Conservation (phyloP, 2,797 vertebrate species). For the Artibeus jamaicensis region DNA sequence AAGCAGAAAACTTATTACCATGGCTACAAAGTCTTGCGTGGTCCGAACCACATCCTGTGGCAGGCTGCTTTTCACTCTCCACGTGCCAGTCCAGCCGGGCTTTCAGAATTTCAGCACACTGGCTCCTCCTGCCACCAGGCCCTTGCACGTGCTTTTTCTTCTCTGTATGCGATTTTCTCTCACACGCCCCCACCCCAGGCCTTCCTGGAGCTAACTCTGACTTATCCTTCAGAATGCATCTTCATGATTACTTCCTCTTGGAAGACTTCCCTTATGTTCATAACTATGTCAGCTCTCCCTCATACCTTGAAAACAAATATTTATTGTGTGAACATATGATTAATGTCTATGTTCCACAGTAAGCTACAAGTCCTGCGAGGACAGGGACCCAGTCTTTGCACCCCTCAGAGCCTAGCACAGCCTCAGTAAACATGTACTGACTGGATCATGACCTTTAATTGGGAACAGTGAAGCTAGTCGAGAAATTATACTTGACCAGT, state of each 20-base stretch:
- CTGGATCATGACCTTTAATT: conserved; percentile 38
- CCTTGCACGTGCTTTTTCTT: conserved; percentile 34
- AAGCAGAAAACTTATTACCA: conserved; percentile 16
- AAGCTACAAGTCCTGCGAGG: not conserved
- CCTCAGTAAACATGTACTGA: not conserved
- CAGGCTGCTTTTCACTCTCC: not conserved
- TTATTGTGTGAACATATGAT: conserved; percentile 23
- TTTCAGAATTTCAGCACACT: not conserved
- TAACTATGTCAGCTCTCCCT: conserved; percentile 23
- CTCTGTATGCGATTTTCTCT: not conserved
- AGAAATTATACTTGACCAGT: conserved; percentile 29
- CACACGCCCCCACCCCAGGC: not conserved
- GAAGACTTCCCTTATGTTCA: conserved; percentile 25
- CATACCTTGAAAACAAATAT: conserved; percentile 48
- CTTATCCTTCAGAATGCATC: conserved; percentile 46
- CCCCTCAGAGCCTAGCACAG: not conserved
- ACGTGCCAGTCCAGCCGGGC: not conserved
- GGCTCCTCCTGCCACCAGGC: conserved; percentile 11
- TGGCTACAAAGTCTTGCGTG: conserved; percentile 19
- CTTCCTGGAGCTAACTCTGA: conserved; percentile 27
- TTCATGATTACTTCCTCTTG: conserved; percentile 37
- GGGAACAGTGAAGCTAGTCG: not conserved
- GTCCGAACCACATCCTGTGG: conserved; percentile 7
- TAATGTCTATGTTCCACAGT: conserved; percentile 7
- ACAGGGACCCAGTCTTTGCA: not conserved